Evolutionary conservation across 2,888 invertebrate species (phyloP).

Genomic region (Sinopyrophorus schimmeli): DNA sequence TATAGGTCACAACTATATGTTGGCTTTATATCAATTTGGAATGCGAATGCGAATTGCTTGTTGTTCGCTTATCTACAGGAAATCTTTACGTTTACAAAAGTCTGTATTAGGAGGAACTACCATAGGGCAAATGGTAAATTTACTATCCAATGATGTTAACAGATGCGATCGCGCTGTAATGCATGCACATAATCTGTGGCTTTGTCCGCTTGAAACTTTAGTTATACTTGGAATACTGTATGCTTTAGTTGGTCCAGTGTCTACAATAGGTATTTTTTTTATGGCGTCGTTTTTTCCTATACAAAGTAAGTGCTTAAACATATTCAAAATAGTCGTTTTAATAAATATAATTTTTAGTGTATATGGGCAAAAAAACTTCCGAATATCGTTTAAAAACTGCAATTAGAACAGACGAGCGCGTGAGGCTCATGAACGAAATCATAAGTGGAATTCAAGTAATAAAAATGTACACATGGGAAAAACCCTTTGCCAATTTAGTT

Average conservation of each 20-base stretch:
- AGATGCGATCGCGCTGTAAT: constrained; percentile 80
- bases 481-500: constrained; percentile 76
- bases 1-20: constrained; percentile 74
- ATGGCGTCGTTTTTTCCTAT: constrained; percentile 56
- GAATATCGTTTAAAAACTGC: constrained; percentile 76
- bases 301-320: constrained; percentile 53
- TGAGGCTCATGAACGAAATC: constrained; percentile 89
- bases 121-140: constrained; percentile 62
- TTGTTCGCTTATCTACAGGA: constrained; percentile 82
- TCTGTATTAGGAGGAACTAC: constrained; percentile 78
- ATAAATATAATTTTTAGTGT: constrained; percentile 56
- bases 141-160: constrained; percentile 83
- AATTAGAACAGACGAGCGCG: constrained; percentile 83
- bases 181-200: constrained; percentile 78
- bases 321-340: constrained; percentile 41
- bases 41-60: constrained; percentile 83
- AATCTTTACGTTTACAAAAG: constrained; percentile 69
- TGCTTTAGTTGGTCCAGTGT: constrained; percentile 57
- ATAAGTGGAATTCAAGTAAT: constrained; percentile 84
- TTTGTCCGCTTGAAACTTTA: constrained; percentile 76
- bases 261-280: constrained; percentile 60
- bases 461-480: constrained; percentile 93
- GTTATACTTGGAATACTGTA: constrained; percentile 74
- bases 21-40: constrained; percentile 78
- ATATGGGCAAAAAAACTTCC: constrained; percentile 74